Evolutionary conservation across 2,113 vertebrate species (phyloP), one percentile per base, ranked within the genome.

Genomic region (Mandrillus leucophaeus): DNA sequence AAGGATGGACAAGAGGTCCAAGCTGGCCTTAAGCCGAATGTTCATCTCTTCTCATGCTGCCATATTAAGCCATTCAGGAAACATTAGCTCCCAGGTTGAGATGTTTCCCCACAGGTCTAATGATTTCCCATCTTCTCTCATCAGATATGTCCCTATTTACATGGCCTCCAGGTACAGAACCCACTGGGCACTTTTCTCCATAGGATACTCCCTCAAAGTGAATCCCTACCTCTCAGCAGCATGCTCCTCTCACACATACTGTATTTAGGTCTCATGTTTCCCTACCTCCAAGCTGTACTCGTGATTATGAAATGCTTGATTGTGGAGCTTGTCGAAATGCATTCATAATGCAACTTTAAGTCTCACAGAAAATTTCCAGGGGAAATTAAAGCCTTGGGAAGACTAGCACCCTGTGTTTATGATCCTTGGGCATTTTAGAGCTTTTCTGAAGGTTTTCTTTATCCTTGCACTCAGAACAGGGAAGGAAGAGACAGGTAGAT

Each of bases 301-400:
- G 1, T 95, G 93, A 83, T 76, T 78, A 90, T 32, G 68, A 95
- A 70, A 92, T 82, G 90, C 48, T 96, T 90, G 92, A 57, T 92
- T 90, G 95, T 16, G 59, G 57, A 81, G 79, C 76, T 0, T 0
- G 30, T 80, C 12, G 48, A 57, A 97, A 86, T n/a, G 79, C 88
- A 92, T 95, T 89, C 92, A 50, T 68, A 95, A 94, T 64, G 93
- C 43, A 86, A 79, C 1, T 45, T 73, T 75, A 76, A 81, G 96
- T 90, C 92, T 86, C 86, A 6, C 1, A 0, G 92, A 95, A 96
- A 59, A 97, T 89, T 97, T 95, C 95, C 80, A 64, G 89, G 55
- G 40, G 52, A 66, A 66, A 72, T 59, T 96, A 97, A 89, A 80
- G 72, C 90, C 75, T 88, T 73, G 3, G 90, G 92, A 84, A 80